Evolutionary conservation across 2,888 invertebrate genomes (phyloP).

Genomic region (Empis stercorea): DNA sequence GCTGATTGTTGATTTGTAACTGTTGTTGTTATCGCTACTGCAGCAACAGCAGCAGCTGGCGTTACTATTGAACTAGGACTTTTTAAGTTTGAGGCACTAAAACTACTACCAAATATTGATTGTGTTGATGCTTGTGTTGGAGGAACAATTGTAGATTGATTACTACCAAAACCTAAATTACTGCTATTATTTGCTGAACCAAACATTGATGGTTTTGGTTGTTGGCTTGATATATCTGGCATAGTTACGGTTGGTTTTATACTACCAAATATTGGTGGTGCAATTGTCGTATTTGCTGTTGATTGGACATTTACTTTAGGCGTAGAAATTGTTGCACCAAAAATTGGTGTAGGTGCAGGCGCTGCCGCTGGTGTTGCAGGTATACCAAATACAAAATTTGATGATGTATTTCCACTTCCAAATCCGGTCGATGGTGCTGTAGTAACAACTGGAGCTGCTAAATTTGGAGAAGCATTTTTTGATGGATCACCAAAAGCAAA

Average conservation of each 20-base stretch:
- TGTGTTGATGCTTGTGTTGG: neutral
- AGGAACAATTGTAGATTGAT: neutral
- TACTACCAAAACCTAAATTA: neutral
- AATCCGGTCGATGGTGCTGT: slow-evolving; percentile 7
- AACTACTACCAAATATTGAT: too few relatives aligned
- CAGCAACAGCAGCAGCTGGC: neutral
- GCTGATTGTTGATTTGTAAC: too few relatives aligned
- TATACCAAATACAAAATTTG: slow-evolving; percentile 7
- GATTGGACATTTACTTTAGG: neutral
- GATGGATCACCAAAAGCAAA: slow-evolving; percentile 5
- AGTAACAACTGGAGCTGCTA: neutral
- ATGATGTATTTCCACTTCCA: neutral
- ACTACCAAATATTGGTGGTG: slow-evolving; percentile 10
- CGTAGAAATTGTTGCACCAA: slow-evolving; percentile 9
- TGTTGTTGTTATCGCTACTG: slow-evolving; percentile 6
- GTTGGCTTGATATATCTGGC: neutral
- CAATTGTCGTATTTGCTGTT: slow-evolving; percentile 5
- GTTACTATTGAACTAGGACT: neutral
- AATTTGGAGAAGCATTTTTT: slow-evolving; percentile 6
- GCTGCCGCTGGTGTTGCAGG: slow-evolving; percentile 6
- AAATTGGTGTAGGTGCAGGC: slow-evolving; percentile 8
- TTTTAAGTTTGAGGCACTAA: neutral
- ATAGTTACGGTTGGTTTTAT: slow-evolving; percentile 6
- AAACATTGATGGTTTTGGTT: neutral
- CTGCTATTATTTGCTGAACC: neutral